Conservation (phyloP, 2,797 vertebrate genomes). For the Hylomyscus alleni region DNA sequence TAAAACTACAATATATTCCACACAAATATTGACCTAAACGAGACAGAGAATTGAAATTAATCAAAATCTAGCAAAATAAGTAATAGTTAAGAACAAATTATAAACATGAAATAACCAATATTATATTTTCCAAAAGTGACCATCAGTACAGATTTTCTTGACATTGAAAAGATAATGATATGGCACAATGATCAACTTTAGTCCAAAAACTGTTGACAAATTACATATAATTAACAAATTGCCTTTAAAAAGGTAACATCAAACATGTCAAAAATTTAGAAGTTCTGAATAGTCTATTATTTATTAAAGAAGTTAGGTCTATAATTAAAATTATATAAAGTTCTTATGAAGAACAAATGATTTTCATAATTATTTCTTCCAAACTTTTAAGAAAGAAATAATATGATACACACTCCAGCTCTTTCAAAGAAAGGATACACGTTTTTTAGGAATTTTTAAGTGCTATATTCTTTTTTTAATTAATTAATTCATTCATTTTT, state of each 20-base stretch:
- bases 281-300: neutral
- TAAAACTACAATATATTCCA: neutral
- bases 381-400: neutral
- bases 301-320: neutral
- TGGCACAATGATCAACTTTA: neutral
- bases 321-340: slow-evolving; percentile 34
- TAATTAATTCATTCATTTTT: too few relatives aligned
- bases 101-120: neutral
- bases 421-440: neutral
- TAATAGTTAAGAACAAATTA: neutral
- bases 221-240: neutral
- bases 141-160: neutral
- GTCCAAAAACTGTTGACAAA: neutral
- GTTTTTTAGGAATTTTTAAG: neutral
- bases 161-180: neutral
- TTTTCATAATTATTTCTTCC: neutral
- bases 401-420: neutral
- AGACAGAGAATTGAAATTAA: neutral
- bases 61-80: neutral
- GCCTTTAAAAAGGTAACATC: neutral
- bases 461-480: too few relatives aligned
- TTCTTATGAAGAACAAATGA: neutral
- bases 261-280: neutral
- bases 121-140: neutral
- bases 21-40: neutral